Evolutionary conservation across 2,888 invertebrate species (phyloP).

Genomic region (Lasioglossum zephyrum): DNA sequence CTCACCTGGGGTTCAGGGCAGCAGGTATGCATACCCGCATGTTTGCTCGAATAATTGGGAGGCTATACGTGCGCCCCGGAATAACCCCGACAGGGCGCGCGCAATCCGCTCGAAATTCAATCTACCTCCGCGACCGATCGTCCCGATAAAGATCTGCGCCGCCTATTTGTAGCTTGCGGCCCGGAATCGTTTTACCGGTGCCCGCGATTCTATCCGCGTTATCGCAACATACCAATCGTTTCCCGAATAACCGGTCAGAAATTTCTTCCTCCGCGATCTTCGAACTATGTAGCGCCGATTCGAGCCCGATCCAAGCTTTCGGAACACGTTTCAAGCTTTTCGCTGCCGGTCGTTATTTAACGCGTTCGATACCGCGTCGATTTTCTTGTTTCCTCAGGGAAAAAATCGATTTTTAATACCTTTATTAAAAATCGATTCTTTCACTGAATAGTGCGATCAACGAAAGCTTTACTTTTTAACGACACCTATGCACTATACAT

Average conservation of each 20-base stretch:
- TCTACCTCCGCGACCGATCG: constrained; percentile 65
- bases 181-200: constrained; percentile 54
- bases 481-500: background rate
- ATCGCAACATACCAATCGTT: constrained; percentile 9
- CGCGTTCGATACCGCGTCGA: background rate
- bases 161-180: constrained; percentile 56
- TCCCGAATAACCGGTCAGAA: background rate
- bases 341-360: background rate
- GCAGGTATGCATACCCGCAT: constrained; percentile 74
- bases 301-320: background rate
- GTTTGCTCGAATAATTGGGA: constrained; percentile 75
- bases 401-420: background rate
- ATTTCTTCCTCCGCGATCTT: background rate
- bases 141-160: constrained; percentile 66
- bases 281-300: background rate
- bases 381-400: background rate
- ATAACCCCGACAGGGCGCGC: constrained; percentile 49
- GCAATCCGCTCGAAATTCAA: constrained; percentile 68
- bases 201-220: constrained; percentile 12
- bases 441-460: background rate
- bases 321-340: background rate
- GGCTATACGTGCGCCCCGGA: constrained; percentile 61
- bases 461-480: background rate
- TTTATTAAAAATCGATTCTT: too few species aligned
- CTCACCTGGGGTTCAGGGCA: constrained; percentile 72